Percentiles rank a stretch among this genome's conserved stretches.
phyloP scores from a whole-genome alignment of 2,888 invertebrate species.

The Heliconius hortense region DNA sequence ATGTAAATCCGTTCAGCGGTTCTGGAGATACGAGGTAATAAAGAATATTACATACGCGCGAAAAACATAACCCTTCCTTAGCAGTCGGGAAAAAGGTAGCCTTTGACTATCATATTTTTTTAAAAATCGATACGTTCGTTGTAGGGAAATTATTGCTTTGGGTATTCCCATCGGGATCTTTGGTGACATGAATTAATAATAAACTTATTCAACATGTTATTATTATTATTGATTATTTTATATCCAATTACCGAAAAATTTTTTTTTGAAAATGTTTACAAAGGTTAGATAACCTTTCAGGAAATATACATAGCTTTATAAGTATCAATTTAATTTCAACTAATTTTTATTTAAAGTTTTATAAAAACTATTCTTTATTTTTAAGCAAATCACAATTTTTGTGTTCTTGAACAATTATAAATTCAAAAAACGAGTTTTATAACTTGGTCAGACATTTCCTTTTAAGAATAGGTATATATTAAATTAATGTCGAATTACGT shows the following conservation, averaged over 20 bases:
- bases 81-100: background rate
- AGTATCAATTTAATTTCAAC: background rate
- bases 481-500: conserved; percentile 4
- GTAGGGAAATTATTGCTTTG: background rate
- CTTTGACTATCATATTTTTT: background rate
- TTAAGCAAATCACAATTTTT: background rate
- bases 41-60: too few relatives aligned
- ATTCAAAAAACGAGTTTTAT: conserved; percentile 18
- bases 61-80: too few relatives aligned
- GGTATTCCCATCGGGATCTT: background rate
- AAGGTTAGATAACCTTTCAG: background rate
- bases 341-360: background rate
- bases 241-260: background rate
- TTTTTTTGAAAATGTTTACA: background rate
- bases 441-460: conserved; percentile 6
- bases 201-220: background rate
- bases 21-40: too few relatives aligned
- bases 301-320: background rate
- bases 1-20: too few relatives aligned
- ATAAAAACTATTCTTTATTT: background rate
- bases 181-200: background rate
- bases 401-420: background rate
- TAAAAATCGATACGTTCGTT: background rate
- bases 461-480: conserved; percentile 8
- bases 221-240: background rate